These are phyloP conservation scores for Limnodromus scolopaceus DNA, from an alignment of 2,797 vertebrate species.

Conservation along the genomic window DNA sequence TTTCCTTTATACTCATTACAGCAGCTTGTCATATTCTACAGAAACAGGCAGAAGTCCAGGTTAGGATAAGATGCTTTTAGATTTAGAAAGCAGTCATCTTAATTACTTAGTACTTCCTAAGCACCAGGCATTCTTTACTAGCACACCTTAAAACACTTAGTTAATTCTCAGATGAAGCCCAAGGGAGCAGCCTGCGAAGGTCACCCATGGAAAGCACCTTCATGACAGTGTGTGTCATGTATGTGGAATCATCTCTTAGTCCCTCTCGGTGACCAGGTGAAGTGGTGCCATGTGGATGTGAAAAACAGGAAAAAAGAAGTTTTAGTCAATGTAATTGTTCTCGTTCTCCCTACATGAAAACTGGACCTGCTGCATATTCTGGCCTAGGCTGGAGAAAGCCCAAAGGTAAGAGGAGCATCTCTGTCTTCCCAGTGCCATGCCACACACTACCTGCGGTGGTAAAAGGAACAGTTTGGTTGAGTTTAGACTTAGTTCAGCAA, in stretches of 20 bases:
- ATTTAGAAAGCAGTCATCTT: neutral
- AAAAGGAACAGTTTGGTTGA: neutral
- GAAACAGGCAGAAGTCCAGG: neutral
- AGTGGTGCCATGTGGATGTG: fast-evolving
- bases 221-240: fast-evolving
- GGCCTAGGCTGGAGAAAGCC: neutral
- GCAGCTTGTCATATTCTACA: neutral
- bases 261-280: neutral
- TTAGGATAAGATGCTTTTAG: neutral
- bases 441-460: fast-evolving
- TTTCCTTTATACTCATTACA: neutral
- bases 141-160: neutral
- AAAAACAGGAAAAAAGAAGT: neutral
- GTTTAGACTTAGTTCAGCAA: neutral
- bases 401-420: neutral
- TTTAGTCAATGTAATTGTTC: neutral
- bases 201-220: neutral
- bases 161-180: neutral
- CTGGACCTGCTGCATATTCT: neutral
- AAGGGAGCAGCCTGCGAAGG: neutral
- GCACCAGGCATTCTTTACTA: neutral
- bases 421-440: fast-evolving
- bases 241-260: neutral
- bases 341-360: neutral
- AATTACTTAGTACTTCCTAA: neutral